A percentile compares a stretch with the other conserved stretches of the same genome.
Conservation (phyloP, 2,888 invertebrate genomes). For the Pomacea canaliculata region DNA sequence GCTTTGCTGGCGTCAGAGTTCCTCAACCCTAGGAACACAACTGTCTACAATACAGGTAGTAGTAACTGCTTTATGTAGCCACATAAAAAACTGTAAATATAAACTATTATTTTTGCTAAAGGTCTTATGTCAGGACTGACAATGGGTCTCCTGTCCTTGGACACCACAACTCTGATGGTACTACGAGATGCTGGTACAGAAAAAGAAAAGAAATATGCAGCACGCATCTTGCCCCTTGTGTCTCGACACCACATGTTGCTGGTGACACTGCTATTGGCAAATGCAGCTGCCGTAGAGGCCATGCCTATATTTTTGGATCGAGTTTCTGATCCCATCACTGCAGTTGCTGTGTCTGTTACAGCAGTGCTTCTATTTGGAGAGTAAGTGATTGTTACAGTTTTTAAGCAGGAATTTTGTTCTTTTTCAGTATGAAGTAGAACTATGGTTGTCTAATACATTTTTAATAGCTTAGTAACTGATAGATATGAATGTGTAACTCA, state of each 20-base stretch:
- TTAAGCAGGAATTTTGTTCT: not conserved
- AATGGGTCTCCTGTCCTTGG: conserved; percentile 67
- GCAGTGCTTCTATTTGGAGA: conserved; percentile 69
- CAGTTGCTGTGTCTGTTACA: conserved; percentile 65
- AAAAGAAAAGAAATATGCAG: conserved; percentile 61
- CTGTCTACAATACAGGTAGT: no score
- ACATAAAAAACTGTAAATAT: no score
- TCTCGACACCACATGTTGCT: conserved; percentile 66
- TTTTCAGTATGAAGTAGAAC: not conserved
- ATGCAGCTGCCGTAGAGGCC: conserved; percentile 67
- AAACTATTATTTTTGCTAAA: conserved; percentile 35
- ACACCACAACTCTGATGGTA: conserved; percentile 62
- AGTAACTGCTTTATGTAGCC: no score
- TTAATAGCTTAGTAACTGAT: no score
- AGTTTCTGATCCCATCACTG: conserved; percentile 65
- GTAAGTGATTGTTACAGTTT: conserved; percentile 37
- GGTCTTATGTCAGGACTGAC: conserved; percentile 69
- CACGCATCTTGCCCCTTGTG: conserved; percentile 63
- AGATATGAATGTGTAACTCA: no score
- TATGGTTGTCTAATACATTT: not conserved
- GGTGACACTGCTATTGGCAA: conserved; percentile 67
- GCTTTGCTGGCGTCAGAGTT: no score
- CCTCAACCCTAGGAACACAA: no score
- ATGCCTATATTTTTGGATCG: conserved; percentile 69
- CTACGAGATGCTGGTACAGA: conserved; percentile 63